phyloP scores from a whole-genome alignment of 2,888 invertebrate genomes.

The Drosophila bunnanda region DNA sequence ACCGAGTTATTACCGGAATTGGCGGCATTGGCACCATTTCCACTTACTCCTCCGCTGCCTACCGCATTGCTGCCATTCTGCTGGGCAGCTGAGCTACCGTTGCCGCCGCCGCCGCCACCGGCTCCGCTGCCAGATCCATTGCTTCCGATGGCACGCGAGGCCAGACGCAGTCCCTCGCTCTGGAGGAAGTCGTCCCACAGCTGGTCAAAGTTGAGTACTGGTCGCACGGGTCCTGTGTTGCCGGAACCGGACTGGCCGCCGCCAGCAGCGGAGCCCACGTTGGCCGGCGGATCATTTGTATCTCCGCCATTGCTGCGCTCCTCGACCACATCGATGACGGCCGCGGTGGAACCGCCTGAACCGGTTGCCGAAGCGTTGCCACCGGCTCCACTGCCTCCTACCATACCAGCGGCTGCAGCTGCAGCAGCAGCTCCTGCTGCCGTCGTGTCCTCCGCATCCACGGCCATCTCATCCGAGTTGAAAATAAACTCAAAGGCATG shows the following conservation, averaged over 20 bases:
- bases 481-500: constrained; percentile 79
- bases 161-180: constrained; percentile 71
- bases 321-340: constrained; percentile 40
- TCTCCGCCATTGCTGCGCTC: constrained; percentile 43
- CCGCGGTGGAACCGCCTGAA: constrained; percentile 13
- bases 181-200: constrained; percentile 77
- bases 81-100: constrained; percentile 3
- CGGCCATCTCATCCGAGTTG: constrained; percentile 77
- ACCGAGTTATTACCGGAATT: constrained; percentile 27
- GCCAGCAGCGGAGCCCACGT: background rate
- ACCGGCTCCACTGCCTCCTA: constrained; percentile 25
- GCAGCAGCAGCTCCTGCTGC: constrained; percentile 9
- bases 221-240: constrained; percentile 48
- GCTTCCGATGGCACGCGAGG: constrained; percentile 55
- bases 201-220: constrained; percentile 72
- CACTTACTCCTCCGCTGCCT: background rate
- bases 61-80: constrained; percentile 26
- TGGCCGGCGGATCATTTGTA: constrained; percentile 10
- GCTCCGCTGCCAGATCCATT: constrained; percentile 25
- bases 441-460: constrained; percentile 67
- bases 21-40: background rate
- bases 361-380: constrained; percentile 8
- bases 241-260: constrained; percentile 5
- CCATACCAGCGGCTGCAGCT: constrained; percentile 4
- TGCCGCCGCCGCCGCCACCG: constrained; percentile 18